Conservation (phyloP, 2,113 vertebrate genomes). For the Sorex araneus region DNA sequence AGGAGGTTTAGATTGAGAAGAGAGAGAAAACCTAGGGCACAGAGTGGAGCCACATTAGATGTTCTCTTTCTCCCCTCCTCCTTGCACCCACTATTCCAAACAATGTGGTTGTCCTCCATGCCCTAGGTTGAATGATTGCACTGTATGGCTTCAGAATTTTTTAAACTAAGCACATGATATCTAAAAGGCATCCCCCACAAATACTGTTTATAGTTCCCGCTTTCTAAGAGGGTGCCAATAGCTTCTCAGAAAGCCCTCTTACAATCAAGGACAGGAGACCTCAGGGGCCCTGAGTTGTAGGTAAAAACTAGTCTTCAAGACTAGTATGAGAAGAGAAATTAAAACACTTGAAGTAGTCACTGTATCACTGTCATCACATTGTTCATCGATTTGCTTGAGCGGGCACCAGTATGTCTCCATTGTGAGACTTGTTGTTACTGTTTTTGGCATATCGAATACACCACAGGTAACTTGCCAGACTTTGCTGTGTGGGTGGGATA, state of each 20-base stretch:
- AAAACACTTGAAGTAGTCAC: background rate
- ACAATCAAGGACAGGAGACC: background rate
- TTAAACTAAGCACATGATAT: background rate
- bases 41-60: background rate
- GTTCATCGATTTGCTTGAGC: no score
- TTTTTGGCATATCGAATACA: no score
- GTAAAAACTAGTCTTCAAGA: background rate
- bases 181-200: background rate
- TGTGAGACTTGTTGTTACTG: no score
- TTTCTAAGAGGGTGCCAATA: background rate
- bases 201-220: background rate
- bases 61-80: background rate
- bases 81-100: background rate
- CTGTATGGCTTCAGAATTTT: slow-evolving; percentile 19
- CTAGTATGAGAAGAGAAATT: background rate
- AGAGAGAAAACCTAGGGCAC: background rate
- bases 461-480: no score
- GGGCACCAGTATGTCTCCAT: no score
- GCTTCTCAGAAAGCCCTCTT: background rate
- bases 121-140: background rate
- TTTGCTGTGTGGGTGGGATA: no score
- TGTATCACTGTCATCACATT: no score
- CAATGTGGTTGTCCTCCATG: background rate
- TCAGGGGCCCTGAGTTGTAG: background rate
- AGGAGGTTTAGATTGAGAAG: background rate